These are phyloP conservation scores for Spea multiplicata DNA, from an alignment of 2,113 vertebrate genomes.

Conservation along the genomic window DNA sequence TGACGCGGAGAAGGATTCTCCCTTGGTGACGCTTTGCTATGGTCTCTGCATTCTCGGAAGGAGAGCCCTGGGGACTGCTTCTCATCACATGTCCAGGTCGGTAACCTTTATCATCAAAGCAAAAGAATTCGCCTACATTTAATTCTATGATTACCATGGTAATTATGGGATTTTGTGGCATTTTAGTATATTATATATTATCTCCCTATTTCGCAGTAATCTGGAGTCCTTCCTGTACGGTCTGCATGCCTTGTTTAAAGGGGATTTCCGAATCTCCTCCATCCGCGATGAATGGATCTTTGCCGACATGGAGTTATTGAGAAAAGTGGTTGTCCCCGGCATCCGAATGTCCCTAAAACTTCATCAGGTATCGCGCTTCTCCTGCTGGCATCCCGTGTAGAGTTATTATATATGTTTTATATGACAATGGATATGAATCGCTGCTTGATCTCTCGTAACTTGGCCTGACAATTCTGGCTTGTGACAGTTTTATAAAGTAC, in stretches of 20 bases:
- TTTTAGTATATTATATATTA: too few relatives aligned
- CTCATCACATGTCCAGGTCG: slow-evolving; percentile 98
- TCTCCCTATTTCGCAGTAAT: slow-evolving; percentile 71
- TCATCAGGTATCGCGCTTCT: slow-evolving; percentile 79
- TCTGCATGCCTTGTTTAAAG: slow-evolving; percentile 95
- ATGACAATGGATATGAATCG: too few relatives aligned
- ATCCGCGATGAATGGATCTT: slow-evolving; percentile 98
- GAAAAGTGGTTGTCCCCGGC: slow-evolving; percentile 96
- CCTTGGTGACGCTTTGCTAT: slow-evolving; percentile 89
- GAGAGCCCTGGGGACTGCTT: slow-evolving; percentile 91
- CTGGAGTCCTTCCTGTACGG: slow-evolving; percentile 97
- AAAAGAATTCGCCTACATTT: too few relatives aligned
- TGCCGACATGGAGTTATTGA: slow-evolving; percentile 95
- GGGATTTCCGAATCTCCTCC: slow-evolving; percentile 97
- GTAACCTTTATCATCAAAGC: not conserved
- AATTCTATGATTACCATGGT: too few relatives aligned
- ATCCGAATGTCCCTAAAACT: slow-evolving; percentile 98
- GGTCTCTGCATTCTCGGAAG: slow-evolving; percentile 94
- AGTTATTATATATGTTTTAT: too few relatives aligned
- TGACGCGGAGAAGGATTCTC: slow-evolving; percentile 88
- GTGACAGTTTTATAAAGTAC: too few relatives aligned
- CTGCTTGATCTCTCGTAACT: too few relatives aligned
- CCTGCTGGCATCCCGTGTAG: too few relatives aligned
- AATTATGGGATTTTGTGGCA: too few relatives aligned
- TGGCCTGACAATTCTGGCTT: too few relatives aligned